These are phyloP conservation scores for Selene dorsalis DNA, from an alignment of 2,797 vertebrate genomes.

Conservation along the genomic window DNA sequence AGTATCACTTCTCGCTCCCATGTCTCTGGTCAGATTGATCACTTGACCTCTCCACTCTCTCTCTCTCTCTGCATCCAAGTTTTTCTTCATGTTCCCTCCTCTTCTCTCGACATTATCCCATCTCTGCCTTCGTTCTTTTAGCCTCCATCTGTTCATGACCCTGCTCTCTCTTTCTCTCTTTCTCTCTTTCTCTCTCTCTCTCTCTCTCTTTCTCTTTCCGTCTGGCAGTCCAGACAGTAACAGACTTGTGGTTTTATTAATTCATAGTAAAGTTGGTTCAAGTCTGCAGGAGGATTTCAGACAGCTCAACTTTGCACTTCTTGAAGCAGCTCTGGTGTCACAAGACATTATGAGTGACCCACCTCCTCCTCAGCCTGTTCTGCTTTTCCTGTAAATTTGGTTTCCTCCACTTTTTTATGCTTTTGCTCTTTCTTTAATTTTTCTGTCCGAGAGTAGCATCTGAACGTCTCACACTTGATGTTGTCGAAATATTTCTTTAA, in stretches of 20 bases:
- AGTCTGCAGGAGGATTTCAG: constrained; percentile 60
- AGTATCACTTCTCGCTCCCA: neutral
- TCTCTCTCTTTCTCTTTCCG: constrained; percentile 19
- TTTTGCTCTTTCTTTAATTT: neutral
- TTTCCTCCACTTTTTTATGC: neutral
- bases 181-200: constrained; percentile 9
- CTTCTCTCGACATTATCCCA: neutral
- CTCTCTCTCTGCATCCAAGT: neutral
- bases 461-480: neutral
- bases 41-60: constrained; percentile 1
- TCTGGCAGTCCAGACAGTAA: constrained; percentile 66
- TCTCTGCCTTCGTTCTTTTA: neutral
- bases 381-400: neutral
- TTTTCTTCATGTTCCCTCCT: neutral
- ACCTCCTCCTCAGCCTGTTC: constrained; percentile 21
- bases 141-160: constrained; percentile 25
- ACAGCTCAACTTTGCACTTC: constrained; percentile 60
- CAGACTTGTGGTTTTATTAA: constrained; percentile 69
- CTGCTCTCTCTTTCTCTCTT: constrained; percentile 23
- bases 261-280: constrained; percentile 70
- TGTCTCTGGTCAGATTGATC: neutral
- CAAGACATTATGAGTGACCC: constrained; percentile 58
- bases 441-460: neutral
- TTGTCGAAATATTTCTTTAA: neutral
- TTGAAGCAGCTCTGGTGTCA: constrained; percentile 66